phyloP scores from a whole-genome alignment of 2,113 vertebrate species.

The Upupa epops region DNA sequence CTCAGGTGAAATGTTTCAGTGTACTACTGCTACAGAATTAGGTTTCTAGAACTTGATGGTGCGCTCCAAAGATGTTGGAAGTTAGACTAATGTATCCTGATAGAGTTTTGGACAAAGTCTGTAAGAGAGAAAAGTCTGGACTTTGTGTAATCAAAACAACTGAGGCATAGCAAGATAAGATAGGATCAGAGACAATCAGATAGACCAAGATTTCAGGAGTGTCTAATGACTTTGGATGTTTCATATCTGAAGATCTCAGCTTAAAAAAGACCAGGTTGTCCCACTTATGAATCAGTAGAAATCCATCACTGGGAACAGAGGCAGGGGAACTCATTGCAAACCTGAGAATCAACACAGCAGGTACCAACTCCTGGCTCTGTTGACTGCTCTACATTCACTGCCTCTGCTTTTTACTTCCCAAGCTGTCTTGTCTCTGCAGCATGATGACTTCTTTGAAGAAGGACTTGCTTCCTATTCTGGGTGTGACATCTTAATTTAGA shows the following conservation, averaged over 20 bases:
- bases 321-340: neutral
- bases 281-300: neutral
- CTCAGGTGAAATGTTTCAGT: neutral
- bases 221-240: neutral
- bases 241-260: neutral
- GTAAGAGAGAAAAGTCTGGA: neutral
- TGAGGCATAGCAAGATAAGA: neutral
- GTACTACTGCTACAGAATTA: neutral
- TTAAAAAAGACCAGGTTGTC: neutral
- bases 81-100: neutral
- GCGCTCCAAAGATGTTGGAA: neutral
- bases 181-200: neutral
- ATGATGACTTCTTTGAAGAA: neutral
- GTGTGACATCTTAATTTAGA: neutral
- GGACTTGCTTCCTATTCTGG: neutral
- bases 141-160: neutral
- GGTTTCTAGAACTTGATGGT: neutral
- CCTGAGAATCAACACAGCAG: neutral
- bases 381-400: neutral
- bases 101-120: neutral
- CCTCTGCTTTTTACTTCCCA: neutral
- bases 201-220: neutral
- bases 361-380: neutral
- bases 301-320: neutral
- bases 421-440: neutral